phyloP scores from a whole-genome alignment of 1,140 invertebrate genomes.

The Drosophila burlai region DNA sequence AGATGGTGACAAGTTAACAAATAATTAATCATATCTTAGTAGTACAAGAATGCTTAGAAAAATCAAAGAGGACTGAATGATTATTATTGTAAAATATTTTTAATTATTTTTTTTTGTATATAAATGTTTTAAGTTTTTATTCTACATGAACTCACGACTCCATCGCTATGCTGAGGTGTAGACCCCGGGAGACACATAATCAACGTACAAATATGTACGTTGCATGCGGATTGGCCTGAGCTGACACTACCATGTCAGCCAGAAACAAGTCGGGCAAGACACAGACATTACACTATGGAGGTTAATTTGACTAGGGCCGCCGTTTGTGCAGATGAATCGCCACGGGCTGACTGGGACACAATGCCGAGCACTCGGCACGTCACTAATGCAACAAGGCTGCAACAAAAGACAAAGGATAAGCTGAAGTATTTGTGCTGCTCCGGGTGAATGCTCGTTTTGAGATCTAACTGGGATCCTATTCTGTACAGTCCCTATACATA shows the following conservation, averaged over 20 bases:
- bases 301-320: conserved; percentile 74
- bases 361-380: conserved; percentile 49
- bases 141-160: neutral
- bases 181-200: conserved; percentile 26
- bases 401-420: conserved; percentile 50
- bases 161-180: conserved; percentile 16
- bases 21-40: neutral
- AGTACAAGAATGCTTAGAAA: neutral
- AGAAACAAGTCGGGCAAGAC: conserved; percentile 31
- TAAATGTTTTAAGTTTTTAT: fast-evolving
- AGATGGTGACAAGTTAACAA: neutral
- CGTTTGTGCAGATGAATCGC: conserved; percentile 59
- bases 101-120: neutral
- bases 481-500: neutral
- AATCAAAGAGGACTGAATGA: neutral
- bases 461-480: conserved; percentile 38
- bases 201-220: conserved; percentile 19
- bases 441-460: conserved; percentile 38
- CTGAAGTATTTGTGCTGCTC: conserved; percentile 29
- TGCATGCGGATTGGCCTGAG: conserved; percentile 19
- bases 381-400: conserved; percentile 35
- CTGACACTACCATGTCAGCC: conserved; percentile 54
- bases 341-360: conserved; percentile 56
- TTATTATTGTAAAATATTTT: no score
- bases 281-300: conserved; percentile 72